Evolutionary conservation across 2,888 invertebrate genomes (phyloP), one percentile per base, ranked within the genome.

Genomic region (Zootermopsis nevadensis): DNA sequence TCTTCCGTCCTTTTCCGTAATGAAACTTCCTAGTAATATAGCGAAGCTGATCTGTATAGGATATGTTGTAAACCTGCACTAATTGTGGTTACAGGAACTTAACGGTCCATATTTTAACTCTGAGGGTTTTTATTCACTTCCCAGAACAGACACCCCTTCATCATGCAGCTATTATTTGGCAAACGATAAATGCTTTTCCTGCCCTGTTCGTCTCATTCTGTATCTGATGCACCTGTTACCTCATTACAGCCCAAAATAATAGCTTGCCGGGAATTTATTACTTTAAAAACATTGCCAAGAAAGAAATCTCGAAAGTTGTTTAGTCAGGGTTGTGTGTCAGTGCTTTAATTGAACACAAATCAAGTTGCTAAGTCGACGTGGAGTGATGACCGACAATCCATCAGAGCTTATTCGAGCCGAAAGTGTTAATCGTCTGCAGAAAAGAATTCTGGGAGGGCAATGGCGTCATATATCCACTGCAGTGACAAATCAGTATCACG

Each of bases 181-280:
- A 35, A 69, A 42, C 80, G 31, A 83, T 80, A 80, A 80, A 72
- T 74, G 60, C 48, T 27, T 27, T n/a, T 69, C 33, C 69, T 66
- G 10, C 38, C 27, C 12, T 76, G 30, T 27, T 38, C 31, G 7
- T 24, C 42, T 67, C 81, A 30, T 42, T 22, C 53, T 31, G 66
- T 60, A 80, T 22, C 30, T 7, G 55, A 55, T 48, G 80, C 84
- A 84, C 84, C 83, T 84, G 84, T 83, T 84, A 82, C 81, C 84
- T 84, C 82, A 84, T 84, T 84, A 84, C 82, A 48, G 72, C 77
- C 69, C 82, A 77, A 84, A 84, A 84, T 84, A 83, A 84, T 84
- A 83, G 84, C 83, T 80, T 74, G 83, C 77, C 82, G 60, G 79
- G 53, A 82, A 84, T 84, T 84, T 84, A 84, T 83, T 80, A 80